phyloP scores from a whole-genome alignment of 2,113 vertebrate species.

The Hyperopisus bebe region DNA sequence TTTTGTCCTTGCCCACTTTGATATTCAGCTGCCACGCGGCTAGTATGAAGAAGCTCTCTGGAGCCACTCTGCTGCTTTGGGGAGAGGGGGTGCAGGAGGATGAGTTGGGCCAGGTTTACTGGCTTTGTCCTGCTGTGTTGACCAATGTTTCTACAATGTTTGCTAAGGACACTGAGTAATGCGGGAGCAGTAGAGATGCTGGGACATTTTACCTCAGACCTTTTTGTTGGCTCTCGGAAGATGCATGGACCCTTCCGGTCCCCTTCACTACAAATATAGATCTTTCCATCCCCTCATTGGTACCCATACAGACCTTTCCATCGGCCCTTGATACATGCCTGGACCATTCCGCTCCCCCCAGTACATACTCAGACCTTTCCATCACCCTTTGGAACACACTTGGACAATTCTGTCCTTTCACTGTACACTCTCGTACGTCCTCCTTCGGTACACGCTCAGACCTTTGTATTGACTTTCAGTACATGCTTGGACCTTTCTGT shows the following conservation, averaged over 20 bases:
- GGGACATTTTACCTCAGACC: not conserved
- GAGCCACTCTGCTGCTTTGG: constrained; percentile 69
- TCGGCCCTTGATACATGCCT: not conserved
- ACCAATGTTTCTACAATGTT: not conserved
- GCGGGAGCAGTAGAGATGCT: not conserved
- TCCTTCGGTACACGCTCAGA: not conserved
- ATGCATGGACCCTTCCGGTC: not conserved
- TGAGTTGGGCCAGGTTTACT: constrained; percentile 58
- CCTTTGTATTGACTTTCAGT: not conserved
- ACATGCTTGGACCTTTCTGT: too few species aligned
- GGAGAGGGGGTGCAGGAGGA: constrained; percentile 58
- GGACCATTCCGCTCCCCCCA: not conserved
- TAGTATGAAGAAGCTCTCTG: constrained; percentile 70
- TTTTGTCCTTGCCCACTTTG: constrained; percentile 70
- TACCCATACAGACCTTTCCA: not conserved
- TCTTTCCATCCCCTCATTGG: not conserved
- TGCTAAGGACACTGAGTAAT: not conserved
- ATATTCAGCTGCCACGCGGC: constrained; percentile 73
- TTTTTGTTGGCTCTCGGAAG: not conserved
- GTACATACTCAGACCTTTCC: not conserved
- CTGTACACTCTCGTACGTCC: not conserved
- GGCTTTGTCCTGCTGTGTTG: not conserved
- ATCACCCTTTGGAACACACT: not conserved
- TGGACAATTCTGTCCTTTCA: not conserved
- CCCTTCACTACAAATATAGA: not conserved